Evolutionary conservation across 2,113 vertebrate genomes (phyloP).

Genomic region (Corapipo altera): DNA sequence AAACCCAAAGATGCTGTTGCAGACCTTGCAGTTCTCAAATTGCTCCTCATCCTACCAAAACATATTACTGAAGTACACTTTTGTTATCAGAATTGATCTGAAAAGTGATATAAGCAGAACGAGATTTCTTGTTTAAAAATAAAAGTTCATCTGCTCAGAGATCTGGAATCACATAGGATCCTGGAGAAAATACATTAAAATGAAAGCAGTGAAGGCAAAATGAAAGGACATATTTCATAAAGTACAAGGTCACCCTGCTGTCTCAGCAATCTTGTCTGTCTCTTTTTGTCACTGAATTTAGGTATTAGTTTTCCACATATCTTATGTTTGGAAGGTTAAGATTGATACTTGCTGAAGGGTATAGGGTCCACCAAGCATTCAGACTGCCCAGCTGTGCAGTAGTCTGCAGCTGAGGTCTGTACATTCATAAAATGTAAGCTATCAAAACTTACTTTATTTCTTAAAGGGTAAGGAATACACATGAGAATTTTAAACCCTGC

Average conservation of each 20-base stretch:
- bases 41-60: neutral
- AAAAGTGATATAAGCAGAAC: neutral
- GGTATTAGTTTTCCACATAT: slow-evolving; percentile 1
- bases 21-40: neutral
- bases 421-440: neutral
- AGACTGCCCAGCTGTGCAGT: neutral
- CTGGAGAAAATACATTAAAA: neutral
- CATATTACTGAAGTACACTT: neutral
- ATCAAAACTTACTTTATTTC: neutral
- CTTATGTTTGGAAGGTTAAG: neutral
- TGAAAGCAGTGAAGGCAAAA: neutral
- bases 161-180: neutral
- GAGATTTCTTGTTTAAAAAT: neutral
- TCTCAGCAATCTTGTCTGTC: slow-evolving; percentile 9
- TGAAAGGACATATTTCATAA: neutral
- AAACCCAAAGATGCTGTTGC: neutral
- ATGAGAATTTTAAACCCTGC: neutral
- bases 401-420: neutral
- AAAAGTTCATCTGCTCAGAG: neutral
- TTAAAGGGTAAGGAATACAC: neutral
- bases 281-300: slow-evolving; percentile 22
- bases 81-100: neutral
- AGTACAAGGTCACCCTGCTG: slow-evolving; percentile 13
- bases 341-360: slow-evolving; percentile 5
- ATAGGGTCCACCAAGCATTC: neutral